Base-by-base conservation (phyloP, 2,113 vertebrate species). In the Vulpes ferrilata region DNA sequence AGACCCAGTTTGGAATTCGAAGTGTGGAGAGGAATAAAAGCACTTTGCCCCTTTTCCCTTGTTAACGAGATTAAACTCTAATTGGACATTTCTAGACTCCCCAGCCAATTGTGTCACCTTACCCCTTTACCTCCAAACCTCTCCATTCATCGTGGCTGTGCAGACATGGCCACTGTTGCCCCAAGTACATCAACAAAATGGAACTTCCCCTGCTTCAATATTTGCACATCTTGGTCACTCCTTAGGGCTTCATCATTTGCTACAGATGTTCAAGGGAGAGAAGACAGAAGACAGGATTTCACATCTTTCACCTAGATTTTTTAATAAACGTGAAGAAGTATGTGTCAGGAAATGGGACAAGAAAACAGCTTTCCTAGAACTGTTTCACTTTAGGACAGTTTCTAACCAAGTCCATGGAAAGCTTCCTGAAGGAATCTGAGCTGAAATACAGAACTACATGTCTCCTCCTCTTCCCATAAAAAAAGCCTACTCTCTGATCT, bases 251-350 rank as follows among this genome's bases (percentile, higher is more conserved):
- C 53, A 2, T 55, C 62, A 19, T 74, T 65, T 30, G 38, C 80
- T 78, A 30, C 62, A 59, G n/a, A 6, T 88, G 35, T 57, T 71
- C 3, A 4, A 51, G 43, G 38, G 62, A 9, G 22, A 17, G 15
- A 3, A 53, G 4, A 19, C 6, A 8, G n/a, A 51, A 38, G 16
- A 64, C 22, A 43, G 65, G 3, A 86, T 55, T 78, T 65, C 32
- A n/a, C 64, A 43, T 48, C 35, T 64, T 81, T 87, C 76, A 88
- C 48, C 84, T 51, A 48, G 55, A 95, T 83, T 51, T 88, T 92
- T 92, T 85, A 57, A 93, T 79, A 85, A 73, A 38, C 4, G 6
- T 16, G n/a, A 87, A 92, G 74, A 60, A 76, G 9, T 64, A 7
- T 0, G 1, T 88, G 27, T 74, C 64, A 7, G 43, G 43, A 96